Evolutionary conservation across 2,888 invertebrate species (phyloP).

Genomic region (Nomada flava): DNA sequence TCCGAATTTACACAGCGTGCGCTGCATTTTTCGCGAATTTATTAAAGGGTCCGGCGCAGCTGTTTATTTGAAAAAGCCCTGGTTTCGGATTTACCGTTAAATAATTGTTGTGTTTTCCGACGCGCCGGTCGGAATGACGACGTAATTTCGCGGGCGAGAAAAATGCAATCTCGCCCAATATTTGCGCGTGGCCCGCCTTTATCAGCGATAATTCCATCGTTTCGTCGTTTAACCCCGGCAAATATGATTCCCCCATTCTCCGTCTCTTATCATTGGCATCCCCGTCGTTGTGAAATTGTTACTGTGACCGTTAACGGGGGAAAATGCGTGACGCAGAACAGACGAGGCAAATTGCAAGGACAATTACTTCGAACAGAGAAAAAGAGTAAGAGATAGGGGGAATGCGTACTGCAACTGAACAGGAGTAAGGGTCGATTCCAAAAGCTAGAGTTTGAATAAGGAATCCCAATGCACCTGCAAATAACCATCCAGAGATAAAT

Average conservation of each 20-base stretch:
- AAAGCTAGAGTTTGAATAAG: slow-evolving; percentile 18
- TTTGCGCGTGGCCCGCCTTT: slow-evolving; percentile 7
- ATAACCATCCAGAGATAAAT: slow-evolving; percentile 61
- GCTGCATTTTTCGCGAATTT: slow-evolving; percentile 53
- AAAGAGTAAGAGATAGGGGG: no score
- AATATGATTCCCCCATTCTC: neutral
- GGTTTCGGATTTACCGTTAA: slow-evolving; percentile 41
- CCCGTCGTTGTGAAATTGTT: neutral
- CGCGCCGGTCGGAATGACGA: slow-evolving; percentile 26
- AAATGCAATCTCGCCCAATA: slow-evolving; percentile 27
- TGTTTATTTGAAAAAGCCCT: slow-evolving; percentile 53
- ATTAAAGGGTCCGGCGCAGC: slow-evolving; percentile 38
- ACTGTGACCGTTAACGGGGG: neutral
- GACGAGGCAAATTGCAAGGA: slow-evolving; percentile 6
- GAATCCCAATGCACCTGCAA: slow-evolving; percentile 17
- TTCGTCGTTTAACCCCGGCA: slow-evolving; percentile 1
- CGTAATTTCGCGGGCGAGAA: slow-evolving; percentile 50
- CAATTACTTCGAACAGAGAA: slow-evolving; percentile 2
- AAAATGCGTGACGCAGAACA: neutral
- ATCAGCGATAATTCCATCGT: slow-evolving; percentile 20
- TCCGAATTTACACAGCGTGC: slow-evolving; percentile 30
- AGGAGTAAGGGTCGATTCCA: slow-evolving; percentile 6
- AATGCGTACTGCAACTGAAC: neutral
- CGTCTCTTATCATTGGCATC: neutral
- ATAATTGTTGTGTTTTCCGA: slow-evolving; percentile 54